These are phyloP conservation scores for Thalpophila matura DNA, from an alignment of 2,888 invertebrate species.

Conservation along the genomic window DNA sequence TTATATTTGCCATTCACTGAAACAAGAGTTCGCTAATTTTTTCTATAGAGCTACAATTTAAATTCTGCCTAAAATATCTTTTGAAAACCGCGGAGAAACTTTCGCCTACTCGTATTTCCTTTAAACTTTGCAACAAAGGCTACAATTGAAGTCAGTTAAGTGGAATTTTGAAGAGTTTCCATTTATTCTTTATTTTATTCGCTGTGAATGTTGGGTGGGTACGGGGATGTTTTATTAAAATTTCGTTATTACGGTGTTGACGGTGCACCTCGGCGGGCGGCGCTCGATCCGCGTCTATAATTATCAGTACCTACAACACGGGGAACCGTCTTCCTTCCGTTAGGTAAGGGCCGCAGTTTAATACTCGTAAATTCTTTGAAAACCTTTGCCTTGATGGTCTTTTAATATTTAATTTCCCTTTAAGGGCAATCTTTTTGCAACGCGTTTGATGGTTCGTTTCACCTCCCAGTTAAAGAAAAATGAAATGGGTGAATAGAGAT, in stretches of 20 bases:
- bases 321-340: conserved; percentile 75
- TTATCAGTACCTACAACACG: conserved; percentile 56
- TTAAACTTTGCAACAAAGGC: conserved; percentile 74
- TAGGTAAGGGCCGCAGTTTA: conserved; percentile 77
- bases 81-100: conserved; percentile 62
- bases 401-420: conserved; percentile 88
- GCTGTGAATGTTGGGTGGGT: conserved; percentile 67
- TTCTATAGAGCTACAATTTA: conserved; percentile 58
- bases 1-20: conserved; percentile 61
- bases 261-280: conserved; percentile 63
- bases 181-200: conserved; percentile 74
- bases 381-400: conserved; percentile 81
- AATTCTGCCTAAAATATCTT: conserved; percentile 60
- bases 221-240: conserved; percentile 83
- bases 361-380: conserved; percentile 83
- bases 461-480: conserved; percentile 69
- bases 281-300: conserved; percentile 53
- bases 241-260: conserved; percentile 82
- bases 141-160: conserved; percentile 74
- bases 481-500: conserved; percentile 53
- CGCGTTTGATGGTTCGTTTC: conserved; percentile 70
- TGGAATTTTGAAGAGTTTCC: conserved; percentile 72
- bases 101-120: conserved; percentile 63
- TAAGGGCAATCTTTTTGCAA: conserved; percentile 73
- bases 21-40: conserved; percentile 66